phyloP scores from a whole-genome alignment of 30 jellyfish, hydroid and myxozoan species.

The Turritopsis rubra region DNA sequence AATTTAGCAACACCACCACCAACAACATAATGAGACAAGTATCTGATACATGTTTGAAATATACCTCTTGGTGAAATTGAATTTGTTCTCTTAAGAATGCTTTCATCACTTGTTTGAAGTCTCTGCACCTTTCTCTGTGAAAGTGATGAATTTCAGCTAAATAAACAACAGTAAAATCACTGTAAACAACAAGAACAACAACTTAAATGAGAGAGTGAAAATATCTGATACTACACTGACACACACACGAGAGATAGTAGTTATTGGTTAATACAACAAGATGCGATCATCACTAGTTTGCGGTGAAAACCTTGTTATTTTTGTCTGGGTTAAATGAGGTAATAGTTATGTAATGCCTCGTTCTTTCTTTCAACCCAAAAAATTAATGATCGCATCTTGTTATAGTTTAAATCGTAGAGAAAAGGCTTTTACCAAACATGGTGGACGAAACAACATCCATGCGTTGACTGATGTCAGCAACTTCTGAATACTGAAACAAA shows the following conservation, averaged over 20 bases:
- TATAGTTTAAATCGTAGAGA: no score
- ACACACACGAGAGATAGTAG: no score
- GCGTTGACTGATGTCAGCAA: slow-evolving; percentile 69
- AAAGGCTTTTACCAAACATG: slow-evolving; percentile 55
- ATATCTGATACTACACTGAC: no score
- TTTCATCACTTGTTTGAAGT: slow-evolving; percentile 67
- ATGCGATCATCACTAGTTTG: no score
- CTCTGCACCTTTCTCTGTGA: slow-evolving; percentile 93
- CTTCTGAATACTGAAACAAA: slow-evolving; percentile 66
- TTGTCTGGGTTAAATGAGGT: no score
- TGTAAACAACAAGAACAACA: neutral
- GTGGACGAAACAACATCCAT: slow-evolving; percentile 73
- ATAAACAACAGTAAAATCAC: neutral
- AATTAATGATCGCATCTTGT: no score
- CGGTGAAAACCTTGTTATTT: no score
- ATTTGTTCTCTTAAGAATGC: slow-evolving; percentile 63
- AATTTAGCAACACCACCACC: neutral
- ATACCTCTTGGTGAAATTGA: slow-evolving; percentile 78
- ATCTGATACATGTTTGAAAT: no score
- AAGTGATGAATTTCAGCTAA: slow-evolving; percentile 91
- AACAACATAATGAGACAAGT: no score
- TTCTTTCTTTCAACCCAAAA: no score
- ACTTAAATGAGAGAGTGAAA: neutral
- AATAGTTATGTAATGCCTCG: no score
- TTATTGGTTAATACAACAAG: no score